Conservation (phyloP, 2,797 vertebrate species). For the Synanceia verrucosa region DNA sequence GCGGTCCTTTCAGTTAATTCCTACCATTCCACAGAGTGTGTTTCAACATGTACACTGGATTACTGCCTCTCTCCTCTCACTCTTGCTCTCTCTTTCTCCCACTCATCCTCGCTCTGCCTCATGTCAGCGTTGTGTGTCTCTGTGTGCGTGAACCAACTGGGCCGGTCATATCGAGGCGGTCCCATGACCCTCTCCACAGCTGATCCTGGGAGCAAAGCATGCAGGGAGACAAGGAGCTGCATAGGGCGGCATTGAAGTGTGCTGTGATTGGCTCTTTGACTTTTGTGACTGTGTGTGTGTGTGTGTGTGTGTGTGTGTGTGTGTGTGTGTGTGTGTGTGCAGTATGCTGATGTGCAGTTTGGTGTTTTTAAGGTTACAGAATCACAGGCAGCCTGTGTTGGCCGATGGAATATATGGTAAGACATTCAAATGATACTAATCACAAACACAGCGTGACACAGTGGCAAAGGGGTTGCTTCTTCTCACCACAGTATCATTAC, state of each 20-base stretch:
- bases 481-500: background rate
- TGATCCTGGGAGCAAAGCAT: conserved; percentile 71
- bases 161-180: conserved; percentile 38
- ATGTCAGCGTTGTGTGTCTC: conserved; percentile 24
- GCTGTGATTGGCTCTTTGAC: conserved; percentile 54
- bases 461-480: conserved; percentile 58
- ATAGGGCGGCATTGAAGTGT: conserved; percentile 18
- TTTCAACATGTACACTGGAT: conserved; percentile 69
- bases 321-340: conserved; percentile 25
- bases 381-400: conserved; percentile 71
- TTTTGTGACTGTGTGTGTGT: background rate
- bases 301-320: background rate
- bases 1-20: conserved; percentile 70
- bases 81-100: conserved; percentile 25
- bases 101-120: conserved; percentile 12
- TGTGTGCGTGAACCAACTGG: conserved; percentile 41
- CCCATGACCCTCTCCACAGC: conserved; percentile 63
- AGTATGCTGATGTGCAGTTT: conserved; percentile 77
- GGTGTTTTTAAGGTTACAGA: conserved; percentile 82
- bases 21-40: conserved; percentile 80
- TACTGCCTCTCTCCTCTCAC: conserved; percentile 29
- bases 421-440: conserved; percentile 59
- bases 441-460: conserved; percentile 36
- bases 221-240: conserved; percentile 63
- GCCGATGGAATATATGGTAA: conserved; percentile 86